Base-by-base conservation (phyloP, 2,113 vertebrate genomes). In the Apaloderma vittatum region DNA sequence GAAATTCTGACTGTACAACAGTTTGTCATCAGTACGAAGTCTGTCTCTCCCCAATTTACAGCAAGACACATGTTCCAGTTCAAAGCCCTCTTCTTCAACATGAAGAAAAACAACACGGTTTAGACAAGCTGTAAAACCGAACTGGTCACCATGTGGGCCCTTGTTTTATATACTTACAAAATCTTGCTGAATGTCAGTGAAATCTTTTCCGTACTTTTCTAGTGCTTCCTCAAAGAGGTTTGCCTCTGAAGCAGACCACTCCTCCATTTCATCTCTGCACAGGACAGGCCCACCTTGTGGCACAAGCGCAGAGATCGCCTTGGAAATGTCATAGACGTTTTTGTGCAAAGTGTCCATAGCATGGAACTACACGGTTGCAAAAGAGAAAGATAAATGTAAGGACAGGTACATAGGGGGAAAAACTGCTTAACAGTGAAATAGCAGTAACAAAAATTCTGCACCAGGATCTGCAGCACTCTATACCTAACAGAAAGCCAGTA, bases 181-280 rank as follows among this genome's bases (percentile, higher is more conserved):
- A 96, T 99, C 99, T 94, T 99, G 99, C 88, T 99, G 99, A 96
- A 99, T 99, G 90, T 99, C 99, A 6, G 99, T 99, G 98, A 99
- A 99, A 97, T 99, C 99, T 94, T 99, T 99, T 95, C 99, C 99
- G 0, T 99, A 99, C 95, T 99, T 99, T 97, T 99, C 99, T 66
- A 99, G 98, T 3, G 99, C 99, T 96, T 99, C 99, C 96, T 99
- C 99, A 0, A 99, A 99, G 72, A 99, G 98, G 97, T 99, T 99
- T 96, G 99, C 99, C 98, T 99, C 99, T 0, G 99, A 99, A 55
- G 99, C 99, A 18, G 99, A 99, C 99, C 99, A 99, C 97, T 99
- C 99, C 96, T 99, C 99, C 99, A 99, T 99, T 88, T 99, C 99
- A 37, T 99, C 99, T 89, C 99, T 98, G 97, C 99, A 99, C 34